Percentiles rank a stretch among this genome's conserved stretches.
Evolutionary conservation across 2,888 invertebrate species (phyloP).

Genomic region (Tridacna gigas): DNA sequence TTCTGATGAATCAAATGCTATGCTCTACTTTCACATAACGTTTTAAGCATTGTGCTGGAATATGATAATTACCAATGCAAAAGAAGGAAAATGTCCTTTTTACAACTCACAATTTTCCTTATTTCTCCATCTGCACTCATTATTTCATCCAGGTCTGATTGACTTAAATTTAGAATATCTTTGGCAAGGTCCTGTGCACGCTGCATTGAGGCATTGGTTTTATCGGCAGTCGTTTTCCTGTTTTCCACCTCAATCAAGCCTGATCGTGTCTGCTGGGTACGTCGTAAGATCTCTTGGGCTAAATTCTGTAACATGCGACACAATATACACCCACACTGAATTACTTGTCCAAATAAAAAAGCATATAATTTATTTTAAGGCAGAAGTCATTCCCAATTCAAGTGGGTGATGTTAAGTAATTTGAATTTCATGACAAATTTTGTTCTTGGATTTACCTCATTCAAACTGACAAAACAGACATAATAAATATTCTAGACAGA

Average conservation of each 20-base stretch:
- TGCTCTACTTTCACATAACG: no score
- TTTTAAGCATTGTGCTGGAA: no score
- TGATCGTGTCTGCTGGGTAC: conserved; percentile 73
- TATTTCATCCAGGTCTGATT: conserved; percentile 83
- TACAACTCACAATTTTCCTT: conserved; percentile 52
- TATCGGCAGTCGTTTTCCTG: conserved; percentile 41
- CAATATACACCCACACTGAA: neutral
- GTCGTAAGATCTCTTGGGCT: conserved; percentile 73
- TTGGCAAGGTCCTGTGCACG: conserved; percentile 80
- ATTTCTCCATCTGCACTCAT: conserved; percentile 80
- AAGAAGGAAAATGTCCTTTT: neutral
- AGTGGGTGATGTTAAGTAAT: no score
- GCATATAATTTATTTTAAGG: neutral
- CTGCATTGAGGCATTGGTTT: conserved; percentile 73
- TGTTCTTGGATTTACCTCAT: no score
- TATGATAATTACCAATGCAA: no score
- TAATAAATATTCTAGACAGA: neutral
- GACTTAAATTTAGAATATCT: conserved; percentile 83
- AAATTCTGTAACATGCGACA: conserved; percentile 70
- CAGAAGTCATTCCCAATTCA: no score
- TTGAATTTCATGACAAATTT: no score
- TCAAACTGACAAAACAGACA: no score
- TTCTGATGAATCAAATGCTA: no score
- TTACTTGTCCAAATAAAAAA: no score
- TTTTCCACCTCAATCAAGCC: conserved; percentile 67